phyloP scores from a whole-genome alignment of 2,888 invertebrate genomes.

The Drosophila atripex region DNA sequence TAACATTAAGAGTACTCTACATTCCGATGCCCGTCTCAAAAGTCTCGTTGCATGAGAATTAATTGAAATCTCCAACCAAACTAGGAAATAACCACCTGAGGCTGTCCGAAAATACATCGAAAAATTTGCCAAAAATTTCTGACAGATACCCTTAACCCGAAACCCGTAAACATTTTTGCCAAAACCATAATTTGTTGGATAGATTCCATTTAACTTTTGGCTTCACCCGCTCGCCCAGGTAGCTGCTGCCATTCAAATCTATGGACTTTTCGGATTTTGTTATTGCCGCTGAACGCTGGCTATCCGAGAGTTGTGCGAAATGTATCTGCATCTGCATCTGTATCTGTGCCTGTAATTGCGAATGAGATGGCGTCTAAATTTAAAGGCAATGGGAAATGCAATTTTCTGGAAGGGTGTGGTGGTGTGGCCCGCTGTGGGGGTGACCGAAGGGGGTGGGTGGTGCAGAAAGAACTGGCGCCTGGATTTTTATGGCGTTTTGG shows the following conservation, averaged over 20 bases:
- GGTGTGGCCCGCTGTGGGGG: too few species aligned
- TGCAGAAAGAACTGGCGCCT: constrained; percentile 55
- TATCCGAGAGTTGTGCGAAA: constrained; percentile 25
- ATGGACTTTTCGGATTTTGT: too few species aligned
- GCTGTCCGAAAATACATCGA: constrained; percentile 17
- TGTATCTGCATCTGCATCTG: constrained; percentile 9
- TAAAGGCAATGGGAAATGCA: constrained; percentile 54
- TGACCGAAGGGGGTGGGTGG: background rate
- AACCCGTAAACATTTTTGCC: constrained; percentile 66
- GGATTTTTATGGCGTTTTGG: constrained; percentile 66
- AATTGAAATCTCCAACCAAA: constrained; percentile 38
- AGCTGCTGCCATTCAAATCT: constrained; percentile 58
- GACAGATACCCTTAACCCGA: constrained; percentile 61
- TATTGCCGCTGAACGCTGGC: constrained; percentile 19
- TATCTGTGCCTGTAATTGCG: constrained; percentile 23
- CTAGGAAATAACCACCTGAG: constrained; percentile 34
- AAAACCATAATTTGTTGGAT: constrained; percentile 39
- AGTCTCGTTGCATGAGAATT: constrained; percentile 12
- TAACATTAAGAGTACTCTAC: background rate
- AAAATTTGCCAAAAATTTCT: constrained; percentile 39
- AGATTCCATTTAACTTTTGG: constrained; percentile 55
- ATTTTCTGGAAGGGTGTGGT: constrained; percentile 13
- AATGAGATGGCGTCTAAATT: constrained; percentile 60
- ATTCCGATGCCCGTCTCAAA: background rate
- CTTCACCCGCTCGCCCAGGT: constrained; percentile 17